These are phyloP conservation scores for Eilema depressum DNA, from an alignment of 2,888 invertebrate genomes.

Conservation along the genomic window DNA sequence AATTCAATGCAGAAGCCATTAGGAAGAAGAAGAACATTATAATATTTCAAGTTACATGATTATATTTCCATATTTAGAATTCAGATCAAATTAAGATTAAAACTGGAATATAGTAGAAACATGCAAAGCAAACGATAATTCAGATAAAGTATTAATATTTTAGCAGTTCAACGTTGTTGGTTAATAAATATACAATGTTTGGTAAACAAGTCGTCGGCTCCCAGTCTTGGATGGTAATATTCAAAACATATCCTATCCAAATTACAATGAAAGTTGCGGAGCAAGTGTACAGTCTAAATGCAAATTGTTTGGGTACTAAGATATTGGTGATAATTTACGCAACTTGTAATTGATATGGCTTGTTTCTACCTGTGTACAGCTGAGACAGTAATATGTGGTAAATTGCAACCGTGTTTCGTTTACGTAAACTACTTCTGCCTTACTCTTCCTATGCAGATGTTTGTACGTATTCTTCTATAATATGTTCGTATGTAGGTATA, in stretches of 20 bases:
- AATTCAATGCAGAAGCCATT: too few species aligned
- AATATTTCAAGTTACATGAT: not conserved
- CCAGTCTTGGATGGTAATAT: not conserved
- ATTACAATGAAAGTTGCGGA: not conserved
- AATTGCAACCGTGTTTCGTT: too few species aligned
- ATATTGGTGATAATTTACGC: not conserved
- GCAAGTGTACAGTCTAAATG: constrained; percentile 3
- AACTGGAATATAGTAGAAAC: not conserved
- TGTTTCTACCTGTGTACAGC: constrained; percentile 26
- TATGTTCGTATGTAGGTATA: too few species aligned
- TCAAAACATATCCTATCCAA: not conserved
- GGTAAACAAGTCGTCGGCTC: not conserved
- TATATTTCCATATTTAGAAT: not conserved
- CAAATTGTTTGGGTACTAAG: constrained; percentile 5
- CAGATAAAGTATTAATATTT: not conserved
- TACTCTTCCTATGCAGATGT: not conserved
- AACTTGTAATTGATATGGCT: constrained; percentile 12
- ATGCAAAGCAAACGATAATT: not conserved
- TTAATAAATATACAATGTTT: not conserved
- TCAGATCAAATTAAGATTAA: not conserved
- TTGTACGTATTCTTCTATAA: not conserved
- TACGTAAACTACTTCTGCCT: too few species aligned
- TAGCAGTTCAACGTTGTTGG: not conserved
- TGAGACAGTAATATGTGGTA: not conserved
- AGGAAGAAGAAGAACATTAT: not conserved